phyloP scores from a whole-genome alignment of 2,888 invertebrate genomes.

The Nymphalis c-album region DNA sequence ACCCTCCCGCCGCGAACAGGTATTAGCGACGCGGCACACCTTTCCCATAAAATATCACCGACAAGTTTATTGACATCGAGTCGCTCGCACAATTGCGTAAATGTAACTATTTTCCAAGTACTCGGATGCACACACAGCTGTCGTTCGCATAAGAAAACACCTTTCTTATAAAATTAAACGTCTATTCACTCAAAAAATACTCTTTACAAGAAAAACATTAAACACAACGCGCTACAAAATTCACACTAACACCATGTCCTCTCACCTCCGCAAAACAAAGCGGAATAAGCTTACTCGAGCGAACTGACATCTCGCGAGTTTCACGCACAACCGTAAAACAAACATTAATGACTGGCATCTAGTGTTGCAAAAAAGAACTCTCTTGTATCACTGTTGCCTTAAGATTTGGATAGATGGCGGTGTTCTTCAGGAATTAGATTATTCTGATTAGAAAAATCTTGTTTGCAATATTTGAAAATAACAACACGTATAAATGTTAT shows the following conservation, averaged over 20 bases:
- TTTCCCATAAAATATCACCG: slow-evolving; percentile 80
- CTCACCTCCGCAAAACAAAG: slow-evolving; percentile 81
- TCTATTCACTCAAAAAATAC: slow-evolving; percentile 68
- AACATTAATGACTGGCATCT: slow-evolving; percentile 57
- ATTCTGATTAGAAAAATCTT: not conserved
- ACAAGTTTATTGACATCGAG: slow-evolving; percentile 81
- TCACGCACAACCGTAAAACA: slow-evolving; percentile 50
- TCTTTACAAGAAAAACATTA: slow-evolving; percentile 69
- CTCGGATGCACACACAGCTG: slow-evolving; percentile 62
- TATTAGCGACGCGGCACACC: slow-evolving; percentile 78
- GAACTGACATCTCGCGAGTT: slow-evolving; percentile 57
- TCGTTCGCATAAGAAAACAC: slow-evolving; percentile 58
- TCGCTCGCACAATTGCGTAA: slow-evolving; percentile 73
- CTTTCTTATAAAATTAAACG: slow-evolving; percentile 51
- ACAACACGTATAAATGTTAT: too few relatives aligned
- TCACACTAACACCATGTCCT: slow-evolving; percentile 58
- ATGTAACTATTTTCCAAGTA: slow-evolving; percentile 56
- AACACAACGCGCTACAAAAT: slow-evolving; percentile 59
- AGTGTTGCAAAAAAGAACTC: slow-evolving; percentile 36
- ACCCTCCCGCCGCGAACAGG: slow-evolving; percentile 71
- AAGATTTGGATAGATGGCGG: slow-evolving; percentile 15
- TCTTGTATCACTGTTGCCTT: not conserved
- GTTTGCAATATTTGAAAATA: too few relatives aligned
- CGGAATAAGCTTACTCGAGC: slow-evolving; percentile 63
- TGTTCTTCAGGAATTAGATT: not conserved